phyloP scores from a whole-genome alignment of 1,140 invertebrate genomes.

The Cephus cinctus region DNA sequence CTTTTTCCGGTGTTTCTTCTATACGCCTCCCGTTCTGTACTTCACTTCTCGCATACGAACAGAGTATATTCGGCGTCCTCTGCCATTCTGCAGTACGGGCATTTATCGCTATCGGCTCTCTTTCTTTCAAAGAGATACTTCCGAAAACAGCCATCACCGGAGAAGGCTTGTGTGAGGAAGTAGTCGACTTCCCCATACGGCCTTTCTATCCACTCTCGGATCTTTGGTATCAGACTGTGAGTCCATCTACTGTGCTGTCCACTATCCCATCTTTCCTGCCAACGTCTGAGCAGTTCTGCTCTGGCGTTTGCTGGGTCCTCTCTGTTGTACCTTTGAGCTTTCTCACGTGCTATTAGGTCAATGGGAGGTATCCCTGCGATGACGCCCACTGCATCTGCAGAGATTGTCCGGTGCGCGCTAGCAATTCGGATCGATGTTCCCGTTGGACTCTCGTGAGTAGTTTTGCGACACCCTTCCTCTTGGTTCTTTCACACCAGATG shows the following conservation, averaged over 20 bases:
- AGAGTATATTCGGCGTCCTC: neutral
- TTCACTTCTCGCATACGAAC: constrained; percentile 2
- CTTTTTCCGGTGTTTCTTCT: too few species aligned
- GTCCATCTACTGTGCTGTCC: neutral
- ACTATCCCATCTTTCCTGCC: constrained; percentile 1
- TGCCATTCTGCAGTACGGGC: neutral
- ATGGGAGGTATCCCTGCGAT: neutral
- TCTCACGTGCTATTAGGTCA: neutral
- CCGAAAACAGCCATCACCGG: constrained; percentile 31
- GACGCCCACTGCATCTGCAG: neutral
- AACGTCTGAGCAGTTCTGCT: neutral
- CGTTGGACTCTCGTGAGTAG: neutral
- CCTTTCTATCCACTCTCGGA: constrained; percentile 14
- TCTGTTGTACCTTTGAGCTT: neutral
- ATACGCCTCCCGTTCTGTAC: neutral
- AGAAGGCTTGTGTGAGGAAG: constrained; percentile 28
- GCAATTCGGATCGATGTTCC: neutral
- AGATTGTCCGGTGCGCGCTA: constrained; percentile 3
- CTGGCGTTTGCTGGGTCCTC: neutral
- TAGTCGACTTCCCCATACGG: constrained; percentile 20
- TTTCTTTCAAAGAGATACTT: constrained; percentile 11
- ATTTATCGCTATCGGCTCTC: neutral
- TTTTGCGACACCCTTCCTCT: neutral
- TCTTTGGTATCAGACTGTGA: constrained; percentile 1
- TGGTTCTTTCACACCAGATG: neutral